Base-by-base conservation (phyloP, 64 coral and sea anemone genomes). In the Stylophora pistillata region DNA sequence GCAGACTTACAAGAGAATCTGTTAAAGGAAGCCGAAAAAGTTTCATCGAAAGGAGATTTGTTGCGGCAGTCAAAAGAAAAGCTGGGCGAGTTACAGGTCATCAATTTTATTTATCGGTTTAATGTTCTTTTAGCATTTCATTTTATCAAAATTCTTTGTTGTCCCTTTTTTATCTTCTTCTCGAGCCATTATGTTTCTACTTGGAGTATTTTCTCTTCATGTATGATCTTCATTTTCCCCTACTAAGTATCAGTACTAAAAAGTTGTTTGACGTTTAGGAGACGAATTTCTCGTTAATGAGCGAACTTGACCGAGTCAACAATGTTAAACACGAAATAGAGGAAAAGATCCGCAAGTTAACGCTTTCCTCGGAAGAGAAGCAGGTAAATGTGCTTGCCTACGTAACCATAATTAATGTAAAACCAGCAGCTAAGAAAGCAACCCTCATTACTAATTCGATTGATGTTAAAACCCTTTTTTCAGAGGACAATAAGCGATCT, bases 401-500 rank as follows among this genome's bases (percentile, higher is more conserved):
- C 10, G 5, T 68, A 26, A 26, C n/a, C 12, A n/a, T 23, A 65
- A 23, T 25, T 11, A 68, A 5, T 21, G 10, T 21, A 68, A 68
- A 10, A 68, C 25, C 64, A n/a, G 21, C 9, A 10, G 23, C 26
- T 68, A 68, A 68, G 26, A 10, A 26, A 10, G 10, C 2, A 21
- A 68, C 4, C 12, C 9, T 78, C 23, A 12, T 28, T 15, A 47
- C 47, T 78, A 78, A 13, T 9, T 52, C 28, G 10, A 26, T 1
- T 23, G 14, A 56, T 25, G 6, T 34, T 74, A 34, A 15, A 20
- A n/a, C n/a, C 59, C 29, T 15, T 15, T 56, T 53, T 47, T 74
- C 70, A 90, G 89, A 34, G 58, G 23, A 74, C 31, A 61, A 90
- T 84, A 15, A 74, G 56, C n/a, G 78, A 90, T 20, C 89, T 90